A percentile compares a stretch with the other conserved stretches of the same genome.
Evolutionary conservation across 2,888 invertebrate species (phyloP).

Genomic region (Anorthoa munda): DNA sequence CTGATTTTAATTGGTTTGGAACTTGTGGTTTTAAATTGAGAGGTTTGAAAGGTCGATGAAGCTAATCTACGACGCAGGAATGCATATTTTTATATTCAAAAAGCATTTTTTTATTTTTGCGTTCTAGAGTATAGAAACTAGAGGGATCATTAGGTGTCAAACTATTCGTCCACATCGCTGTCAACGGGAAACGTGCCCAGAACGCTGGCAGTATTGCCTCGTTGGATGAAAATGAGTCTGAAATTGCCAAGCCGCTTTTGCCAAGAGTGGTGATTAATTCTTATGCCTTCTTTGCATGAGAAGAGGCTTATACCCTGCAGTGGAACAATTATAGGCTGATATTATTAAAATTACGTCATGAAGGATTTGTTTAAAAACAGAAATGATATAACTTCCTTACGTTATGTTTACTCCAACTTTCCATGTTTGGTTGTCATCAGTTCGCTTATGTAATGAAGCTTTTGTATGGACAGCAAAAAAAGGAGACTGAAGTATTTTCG

Average conservation of each 20-base stretch:
- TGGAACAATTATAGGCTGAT: no score
- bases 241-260: no score
- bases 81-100: no score
- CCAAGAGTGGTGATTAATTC: no score
- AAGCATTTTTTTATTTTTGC: background rate
- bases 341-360: background rate
- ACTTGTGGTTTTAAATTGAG: background rate
- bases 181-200: no score
- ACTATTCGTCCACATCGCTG: no score
- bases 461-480: constrained; percentile 69
- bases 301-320: no score
- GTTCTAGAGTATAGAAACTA: background rate
- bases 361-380: constrained; percentile 27
- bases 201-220: no score
- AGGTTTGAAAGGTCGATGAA: background rate
- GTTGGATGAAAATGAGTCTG: no score
- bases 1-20: constrained; percentile 3
- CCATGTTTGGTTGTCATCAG: constrained; percentile 81
- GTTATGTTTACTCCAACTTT: constrained; percentile 78
- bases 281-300: no score
- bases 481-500: background rate
- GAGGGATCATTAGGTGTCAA: no score
- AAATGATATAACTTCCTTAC: constrained; percentile 20
- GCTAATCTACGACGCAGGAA: background rate
- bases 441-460: constrained; percentile 72